Base-by-base conservation (phyloP, 2,888 invertebrate genomes). In the Himalopsyche japonica region DNA sequence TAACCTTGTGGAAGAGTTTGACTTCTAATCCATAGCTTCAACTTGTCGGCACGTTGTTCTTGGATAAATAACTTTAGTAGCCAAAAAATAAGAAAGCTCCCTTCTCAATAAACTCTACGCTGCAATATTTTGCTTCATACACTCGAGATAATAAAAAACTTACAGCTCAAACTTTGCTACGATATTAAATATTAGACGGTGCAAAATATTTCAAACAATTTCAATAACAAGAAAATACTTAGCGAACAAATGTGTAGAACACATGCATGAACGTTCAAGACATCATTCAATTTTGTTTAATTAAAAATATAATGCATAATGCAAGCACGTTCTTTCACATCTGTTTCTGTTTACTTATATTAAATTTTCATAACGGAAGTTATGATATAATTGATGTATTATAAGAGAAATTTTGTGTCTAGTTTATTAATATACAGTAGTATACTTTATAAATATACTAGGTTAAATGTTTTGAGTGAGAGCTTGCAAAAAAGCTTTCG, bases 11-110 rank as follows among this genome's bases (percentile, higher is more conserved):
- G 24, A n/a, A 34, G 82, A 79, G 57, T 78, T 82, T 78, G 43
- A 70, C 79, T 79, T 78, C 79, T 82, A 82, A 82, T 82, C 82
- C 79, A 43, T 78, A 27, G 82, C 15, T 82, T 79, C 20, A 82
- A 79, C 79, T 82, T 82, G 82, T 79, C 64, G 79, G 78, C 79
- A 79, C 82, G 79, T 79, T 70, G 77, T 27, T 37, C 43, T 32
- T 76, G 24, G 82, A 77, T 49, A 27, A 82, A 27, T 49, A 77
- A 82, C 49, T 82, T 82, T 49, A 20, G 48, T 79, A 79, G 70
- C 70, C 70, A 30, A 70, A 70, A 64, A 70, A 70, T 70, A 70
- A 70, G 70, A 70, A 70, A 70, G 12, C 24, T 24, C 70, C 27
- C 15, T 27, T 70, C 70, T 70, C 70, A 70, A 70, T 70, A 70